Evolutionary conservation across 2,113 vertebrate genomes (phyloP).

Genomic region (Meles meles): DNA sequence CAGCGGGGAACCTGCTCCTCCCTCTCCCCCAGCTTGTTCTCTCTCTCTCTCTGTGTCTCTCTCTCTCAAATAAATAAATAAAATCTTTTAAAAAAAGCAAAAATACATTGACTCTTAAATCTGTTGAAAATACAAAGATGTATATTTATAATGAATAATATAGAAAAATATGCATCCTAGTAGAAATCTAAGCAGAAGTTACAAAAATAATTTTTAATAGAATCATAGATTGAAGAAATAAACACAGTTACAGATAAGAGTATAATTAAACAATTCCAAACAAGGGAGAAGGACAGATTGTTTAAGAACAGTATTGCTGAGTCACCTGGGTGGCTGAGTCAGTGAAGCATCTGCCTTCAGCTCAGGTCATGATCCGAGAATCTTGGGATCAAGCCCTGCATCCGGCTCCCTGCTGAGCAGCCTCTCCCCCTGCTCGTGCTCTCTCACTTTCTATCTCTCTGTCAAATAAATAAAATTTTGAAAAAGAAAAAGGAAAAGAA

Average conservation of each 20-base stretch:
- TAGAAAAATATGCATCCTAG: background rate
- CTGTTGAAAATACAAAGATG: background rate
- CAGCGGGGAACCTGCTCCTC: too few relatives aligned
- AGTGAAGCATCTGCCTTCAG: too few relatives aligned
- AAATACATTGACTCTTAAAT: background rate
- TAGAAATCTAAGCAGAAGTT: background rate
- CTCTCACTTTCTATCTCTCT: background rate
- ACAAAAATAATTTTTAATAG: background rate
- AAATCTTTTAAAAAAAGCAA: too few relatives aligned
- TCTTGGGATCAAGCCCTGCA: too few relatives aligned
- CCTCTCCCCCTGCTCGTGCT: too few relatives aligned
- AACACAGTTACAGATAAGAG: background rate
- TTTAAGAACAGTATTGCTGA: background rate
- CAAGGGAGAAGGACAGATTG: background rate
- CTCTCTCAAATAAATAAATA: too few relatives aligned
- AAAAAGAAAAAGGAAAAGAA: background rate
- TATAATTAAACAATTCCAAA: background rate
- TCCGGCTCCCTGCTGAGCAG: too few relatives aligned
- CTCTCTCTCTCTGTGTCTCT: too few relatives aligned
- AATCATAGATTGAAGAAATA: background rate
- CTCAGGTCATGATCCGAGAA: too few relatives aligned
- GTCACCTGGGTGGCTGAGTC: too few relatives aligned
- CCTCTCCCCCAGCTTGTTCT: too few relatives aligned
- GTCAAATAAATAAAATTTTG: background rate
- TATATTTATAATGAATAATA: background rate